phyloP scores from a whole-genome alignment of 1,140 invertebrate species.

The Pogonomyrmex barbatus region DNA sequence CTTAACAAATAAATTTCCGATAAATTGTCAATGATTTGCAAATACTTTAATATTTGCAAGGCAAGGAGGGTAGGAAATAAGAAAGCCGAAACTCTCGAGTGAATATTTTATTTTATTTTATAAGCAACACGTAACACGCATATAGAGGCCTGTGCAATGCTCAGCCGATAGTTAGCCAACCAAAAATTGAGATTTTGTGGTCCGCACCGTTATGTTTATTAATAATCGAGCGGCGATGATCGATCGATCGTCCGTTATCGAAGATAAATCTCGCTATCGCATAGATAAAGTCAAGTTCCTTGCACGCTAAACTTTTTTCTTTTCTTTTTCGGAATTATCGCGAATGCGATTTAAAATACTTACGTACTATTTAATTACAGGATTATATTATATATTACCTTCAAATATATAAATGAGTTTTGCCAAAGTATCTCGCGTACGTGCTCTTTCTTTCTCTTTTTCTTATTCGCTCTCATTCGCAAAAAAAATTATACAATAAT shows the following conservation, averaged over 20 bases:
- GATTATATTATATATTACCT: slow-evolving; percentile 58
- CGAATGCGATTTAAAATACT: slow-evolving; percentile 48
- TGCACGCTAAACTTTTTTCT: not conserved
- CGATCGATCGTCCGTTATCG: slow-evolving; percentile 21
- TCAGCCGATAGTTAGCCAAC: slow-evolving; percentile 54
- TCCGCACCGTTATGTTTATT: slow-evolving; percentile 24
- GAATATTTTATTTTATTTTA: slow-evolving; percentile 79
- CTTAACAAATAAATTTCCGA: not conserved
- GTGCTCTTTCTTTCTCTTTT: not conserved
- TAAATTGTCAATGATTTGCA: not conserved
- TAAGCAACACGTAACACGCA: slow-evolving; percentile 84
- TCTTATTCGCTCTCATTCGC: slow-evolving; percentile 20
- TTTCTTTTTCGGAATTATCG: slow-evolving; percentile 21
- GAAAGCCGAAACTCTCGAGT: slow-evolving; percentile 14
- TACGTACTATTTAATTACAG: slow-evolving; percentile 49
- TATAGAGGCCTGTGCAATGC: slow-evolving; percentile 76
- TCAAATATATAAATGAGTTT: slow-evolving; percentile 55
- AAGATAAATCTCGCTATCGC: slow-evolving; percentile 27
- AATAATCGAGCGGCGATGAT: slow-evolving; percentile 21
- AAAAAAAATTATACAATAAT: slow-evolving; percentile 53
- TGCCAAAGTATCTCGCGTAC: slow-evolving; percentile 28
- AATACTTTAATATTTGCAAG: not conserved
- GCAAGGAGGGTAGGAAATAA: not conserved
- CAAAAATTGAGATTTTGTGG: slow-evolving; percentile 53
- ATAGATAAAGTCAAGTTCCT: slow-evolving; percentile 23